Base-by-base conservation (phyloP, 1,140 invertebrate species). In the Lerema accius region DNA sequence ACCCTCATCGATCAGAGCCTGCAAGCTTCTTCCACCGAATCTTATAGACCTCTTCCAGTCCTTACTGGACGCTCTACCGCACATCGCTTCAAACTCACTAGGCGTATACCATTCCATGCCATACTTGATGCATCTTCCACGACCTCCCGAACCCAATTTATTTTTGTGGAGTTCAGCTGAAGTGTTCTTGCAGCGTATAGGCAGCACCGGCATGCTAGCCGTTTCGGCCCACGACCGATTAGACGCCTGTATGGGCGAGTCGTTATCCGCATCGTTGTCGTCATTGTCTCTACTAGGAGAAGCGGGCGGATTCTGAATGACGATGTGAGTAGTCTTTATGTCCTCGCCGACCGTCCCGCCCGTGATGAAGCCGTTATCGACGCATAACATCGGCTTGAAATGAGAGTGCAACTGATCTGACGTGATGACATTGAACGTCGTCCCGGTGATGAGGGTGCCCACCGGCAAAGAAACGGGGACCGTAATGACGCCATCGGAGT, bases 41-140 rank as follows among this genome's bases (percentile, higher is more conserved):
- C 96, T 93, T 70, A 99, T 98, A 78, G 97, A 98, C 56, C 97
- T 92, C 82, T 98, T 98, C 97, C 97, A 98, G 84, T 99, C 97
- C 91, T 98, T 98, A 76, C 97, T 98, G 0, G 96, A 98, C 0
- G 96, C 97, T 74, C 97, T 91, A 0, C 97, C 97, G 89, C 97
- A 97, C 1, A 96, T 80, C 0, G 96, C 94, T 91, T 98, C 97
- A 90, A 98, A 98, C 88, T 98, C 97, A 87, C 96, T 98, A 0
- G 97, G 97, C 9, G 97, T 98, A 68, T 95, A 97, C 97, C 97
- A 98, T 11, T 94, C 91, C 62, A 94, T 92, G n/a, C 94, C 95
- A 55, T 95, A 93, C 86, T 97, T 97, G 46, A 98, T 97, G 75
- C 97, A 98, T 60, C 96, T 93, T 0, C 97, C 97, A 62, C 97